Evolutionary conservation across 2,888 invertebrate genomes (phyloP).

Genomic region (Agrotis segetum): DNA sequence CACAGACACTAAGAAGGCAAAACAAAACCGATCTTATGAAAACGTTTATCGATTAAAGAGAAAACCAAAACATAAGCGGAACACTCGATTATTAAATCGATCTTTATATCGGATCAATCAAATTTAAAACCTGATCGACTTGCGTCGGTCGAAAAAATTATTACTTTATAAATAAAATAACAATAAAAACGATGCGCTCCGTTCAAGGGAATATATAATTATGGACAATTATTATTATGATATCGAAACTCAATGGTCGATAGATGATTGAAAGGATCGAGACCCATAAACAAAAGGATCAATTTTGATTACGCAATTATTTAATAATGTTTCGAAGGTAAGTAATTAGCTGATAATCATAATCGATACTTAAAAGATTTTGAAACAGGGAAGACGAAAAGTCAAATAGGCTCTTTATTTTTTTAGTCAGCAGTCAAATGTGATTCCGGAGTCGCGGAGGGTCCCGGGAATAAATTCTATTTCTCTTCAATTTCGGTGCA

Average conservation of each 20-base stretch:
- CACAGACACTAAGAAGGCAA: constrained; percentile 78
- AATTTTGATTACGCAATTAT: constrained; percentile 89
- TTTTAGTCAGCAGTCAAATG: constrained; percentile 79
- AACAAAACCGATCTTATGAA: constrained; percentile 80
- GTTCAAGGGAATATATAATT: constrained; percentile 90
- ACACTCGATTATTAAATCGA: constrained; percentile 89
- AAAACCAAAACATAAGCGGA: constrained; percentile 83
- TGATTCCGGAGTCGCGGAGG: constrained; percentile 79
- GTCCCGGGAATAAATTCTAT: constrained; percentile 85
- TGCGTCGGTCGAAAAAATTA: constrained; percentile 88
- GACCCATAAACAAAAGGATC: constrained; percentile 90
- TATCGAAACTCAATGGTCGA: constrained; percentile 89
- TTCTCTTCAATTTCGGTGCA: constrained; percentile 89
- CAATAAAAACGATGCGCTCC: constrained; percentile 90
- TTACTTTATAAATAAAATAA: constrained; percentile 91
- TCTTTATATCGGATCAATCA: constrained; percentile 91
- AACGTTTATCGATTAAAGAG: constrained; percentile 85
- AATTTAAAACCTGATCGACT: constrained; percentile 90
- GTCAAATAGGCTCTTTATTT: constrained; percentile 69
- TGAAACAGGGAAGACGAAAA: constrained; percentile 69
- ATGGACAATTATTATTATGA: constrained; percentile 91
- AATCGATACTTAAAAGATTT: constrained; percentile 75
- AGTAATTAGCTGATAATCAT: constrained; percentile 87
- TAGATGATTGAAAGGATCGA: constrained; percentile 91
- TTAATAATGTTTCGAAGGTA: constrained; percentile 81